Conservation (phyloP, 2,888 invertebrate species). For the Mythimna lalbum region DNA sequence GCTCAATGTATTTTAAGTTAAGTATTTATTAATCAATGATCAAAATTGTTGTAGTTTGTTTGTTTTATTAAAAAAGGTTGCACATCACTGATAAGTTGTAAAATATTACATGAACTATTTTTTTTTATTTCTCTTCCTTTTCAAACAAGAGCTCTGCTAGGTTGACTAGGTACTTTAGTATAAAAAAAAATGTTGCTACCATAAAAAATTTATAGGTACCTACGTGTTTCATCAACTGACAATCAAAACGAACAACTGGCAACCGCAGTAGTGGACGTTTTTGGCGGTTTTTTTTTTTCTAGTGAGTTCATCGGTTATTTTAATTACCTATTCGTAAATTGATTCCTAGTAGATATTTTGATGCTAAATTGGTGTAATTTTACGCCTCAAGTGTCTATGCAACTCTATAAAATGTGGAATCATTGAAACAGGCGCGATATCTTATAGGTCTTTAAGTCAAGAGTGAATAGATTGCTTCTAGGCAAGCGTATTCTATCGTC, state of each 20-base stretch:
- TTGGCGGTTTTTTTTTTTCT: no score
- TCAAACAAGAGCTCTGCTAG: background rate
- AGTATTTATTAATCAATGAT: conserved; percentile 61
- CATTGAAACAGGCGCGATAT: no score
- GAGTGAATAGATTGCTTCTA: no score
- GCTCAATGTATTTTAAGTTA: conserved; percentile 70
- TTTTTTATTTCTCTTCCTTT: background rate
- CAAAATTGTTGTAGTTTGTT: conserved; percentile 42
- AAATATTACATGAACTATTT: background rate
- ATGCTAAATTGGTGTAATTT: no score
- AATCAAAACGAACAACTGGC: background rate
- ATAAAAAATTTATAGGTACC: background rate
- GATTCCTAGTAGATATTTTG: no score
- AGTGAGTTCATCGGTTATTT: no score
- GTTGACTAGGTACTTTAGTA: no score
- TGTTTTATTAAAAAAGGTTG: conserved; percentile 39
- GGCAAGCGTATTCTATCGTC: no score
- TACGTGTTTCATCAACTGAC: background rate
- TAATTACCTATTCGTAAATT: no score
- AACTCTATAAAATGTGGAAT: no score
- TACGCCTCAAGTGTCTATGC: no score
- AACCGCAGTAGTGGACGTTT: background rate
- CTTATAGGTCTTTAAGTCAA: no score
- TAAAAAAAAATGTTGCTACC: background rate
- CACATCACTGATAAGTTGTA: conserved; percentile 37